phyloP scores from a whole-genome alignment of 2,797 vertebrate species.

The Sebastiscus albofasciatus region DNA sequence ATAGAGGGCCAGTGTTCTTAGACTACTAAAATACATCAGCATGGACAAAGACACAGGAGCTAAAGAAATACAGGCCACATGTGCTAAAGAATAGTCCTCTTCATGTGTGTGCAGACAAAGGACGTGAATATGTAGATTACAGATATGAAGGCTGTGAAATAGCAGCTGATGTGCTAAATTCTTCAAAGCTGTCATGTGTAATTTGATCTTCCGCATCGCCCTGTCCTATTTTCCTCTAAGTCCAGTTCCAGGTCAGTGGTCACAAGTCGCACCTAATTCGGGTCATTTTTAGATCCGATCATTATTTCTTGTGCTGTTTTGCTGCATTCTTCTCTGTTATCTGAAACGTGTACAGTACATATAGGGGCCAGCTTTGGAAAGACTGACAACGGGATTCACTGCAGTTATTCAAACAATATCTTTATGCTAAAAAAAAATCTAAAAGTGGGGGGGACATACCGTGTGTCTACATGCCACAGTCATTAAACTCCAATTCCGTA shows the following conservation, averaged over 20 bases:
- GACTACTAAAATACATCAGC: constrained; percentile 2
- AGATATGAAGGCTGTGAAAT: constrained; percentile 34
- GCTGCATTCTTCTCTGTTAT: neutral
- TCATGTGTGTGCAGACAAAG: constrained; percentile 26
- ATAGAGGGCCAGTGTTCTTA: neutral
- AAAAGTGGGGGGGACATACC: neutral
- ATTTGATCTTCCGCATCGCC: constrained; percentile 56
- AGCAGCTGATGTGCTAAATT: constrained; percentile 58
- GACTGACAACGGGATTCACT: neutral
- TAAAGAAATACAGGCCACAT: neutral
- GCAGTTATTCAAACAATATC: neutral
- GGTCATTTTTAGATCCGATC: constrained; percentile 52
- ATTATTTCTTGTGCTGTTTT: constrained; percentile 42
- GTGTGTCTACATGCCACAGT: neutral
- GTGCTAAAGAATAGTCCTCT: neutral
- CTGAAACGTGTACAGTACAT: neutral
- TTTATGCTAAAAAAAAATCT: neutral
- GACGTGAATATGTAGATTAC: constrained; percentile 32
- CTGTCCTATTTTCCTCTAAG: constrained; percentile 66
- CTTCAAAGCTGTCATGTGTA: constrained; percentile 64
- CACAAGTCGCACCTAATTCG: constrained; percentile 65
- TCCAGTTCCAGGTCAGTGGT: constrained; percentile 77
- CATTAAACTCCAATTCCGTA: neutral
- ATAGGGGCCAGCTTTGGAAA: neutral
- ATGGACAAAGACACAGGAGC: neutral